Evolutionary conservation across 2,113 vertebrate species (phyloP).

Genomic region (Stegastes partitus): DNA sequence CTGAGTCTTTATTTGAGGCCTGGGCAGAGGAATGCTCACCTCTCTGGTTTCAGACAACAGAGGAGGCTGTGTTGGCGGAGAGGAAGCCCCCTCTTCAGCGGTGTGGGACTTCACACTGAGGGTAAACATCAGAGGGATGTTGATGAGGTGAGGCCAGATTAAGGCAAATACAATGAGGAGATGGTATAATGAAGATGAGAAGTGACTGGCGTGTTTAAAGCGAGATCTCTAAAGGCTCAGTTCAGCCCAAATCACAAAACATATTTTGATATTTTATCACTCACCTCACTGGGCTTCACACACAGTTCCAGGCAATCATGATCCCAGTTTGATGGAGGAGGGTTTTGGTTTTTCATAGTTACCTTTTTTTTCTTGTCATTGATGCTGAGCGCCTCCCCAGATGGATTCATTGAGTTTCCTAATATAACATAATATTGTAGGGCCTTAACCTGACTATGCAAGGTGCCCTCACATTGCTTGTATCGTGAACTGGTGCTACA

Average conservation of each 20-base stretch:
- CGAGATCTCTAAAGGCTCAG: background rate
- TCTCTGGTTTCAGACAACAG: constrained; percentile 70
- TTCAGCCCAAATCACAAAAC: background rate
- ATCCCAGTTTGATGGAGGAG: no score
- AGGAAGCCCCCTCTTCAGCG: constrained; percentile 50
- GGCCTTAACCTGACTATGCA: no score
- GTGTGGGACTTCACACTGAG: constrained; percentile 12
- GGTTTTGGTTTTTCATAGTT: no score
- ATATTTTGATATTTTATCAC: background rate
- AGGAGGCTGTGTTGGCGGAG: constrained; percentile 59
- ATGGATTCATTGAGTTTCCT: no score
- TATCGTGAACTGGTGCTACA: no score
- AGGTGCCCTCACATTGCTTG: no score
- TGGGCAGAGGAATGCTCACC: constrained; percentile 64
- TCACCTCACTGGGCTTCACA: no score
- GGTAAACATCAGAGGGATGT: constrained; percentile 27
- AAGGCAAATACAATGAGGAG: background rate
- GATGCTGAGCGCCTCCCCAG: no score
- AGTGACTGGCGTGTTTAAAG: background rate
- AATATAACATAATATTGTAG: no score
- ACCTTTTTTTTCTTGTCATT: no score
- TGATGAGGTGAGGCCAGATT: background rate
- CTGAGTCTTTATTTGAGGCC: constrained; percentile 56
- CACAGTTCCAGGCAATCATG: no score
- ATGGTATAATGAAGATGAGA: background rate